These are phyloP conservation scores for Enteromius unitaeniatus DNA, from an alignment of 2,797 vertebrate species.

Conservation along the genomic window DNA sequence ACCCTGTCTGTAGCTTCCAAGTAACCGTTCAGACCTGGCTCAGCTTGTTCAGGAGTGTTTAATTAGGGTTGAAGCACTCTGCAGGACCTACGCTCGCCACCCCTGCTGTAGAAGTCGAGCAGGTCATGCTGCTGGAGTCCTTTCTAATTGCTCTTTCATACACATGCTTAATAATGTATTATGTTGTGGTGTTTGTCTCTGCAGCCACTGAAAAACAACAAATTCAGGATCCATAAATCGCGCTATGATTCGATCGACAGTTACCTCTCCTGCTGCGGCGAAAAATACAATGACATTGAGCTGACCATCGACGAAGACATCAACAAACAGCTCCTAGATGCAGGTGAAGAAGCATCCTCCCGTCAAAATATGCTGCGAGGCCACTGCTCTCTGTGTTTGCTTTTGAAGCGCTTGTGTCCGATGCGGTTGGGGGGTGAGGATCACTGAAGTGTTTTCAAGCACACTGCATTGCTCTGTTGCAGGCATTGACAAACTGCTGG, in stretches of 20 bases:
- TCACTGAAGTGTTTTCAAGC: background rate
- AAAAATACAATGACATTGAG: slow-evolving; percentile 98
- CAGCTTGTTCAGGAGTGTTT: too few species aligned
- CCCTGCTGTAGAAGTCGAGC: background rate
- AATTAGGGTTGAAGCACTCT: too few species aligned
- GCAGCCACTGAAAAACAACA: slow-evolving; percentile 93
- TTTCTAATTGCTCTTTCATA: background rate
- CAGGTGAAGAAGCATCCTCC: slow-evolving; percentile 76
- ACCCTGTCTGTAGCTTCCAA: too few species aligned
- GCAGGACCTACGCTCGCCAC: too few species aligned
- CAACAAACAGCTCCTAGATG: slow-evolving; percentile 88
- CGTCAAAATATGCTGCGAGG: too few species aligned
- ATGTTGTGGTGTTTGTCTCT: slow-evolving; percentile 12
- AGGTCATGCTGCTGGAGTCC: background rate
- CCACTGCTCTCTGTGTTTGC: too few species aligned
- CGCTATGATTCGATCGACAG: slow-evolving; percentile 99
- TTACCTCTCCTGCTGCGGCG: slow-evolving; percentile 94
- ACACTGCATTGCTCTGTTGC: slow-evolving; percentile 58
- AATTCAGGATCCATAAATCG: slow-evolving; percentile 96
- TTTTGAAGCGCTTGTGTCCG: background rate
- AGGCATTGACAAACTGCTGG: slow-evolving; percentile 97
- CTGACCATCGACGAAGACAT: slow-evolving; percentile 93
- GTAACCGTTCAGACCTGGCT: too few species aligned
- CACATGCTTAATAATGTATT: background rate
- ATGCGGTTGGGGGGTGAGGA: background rate